Percentiles rank a stretch among this genome's conserved stretches.
Conservation (phyloP, 2,888 invertebrate genomes). For the Tenthredo notha region DNA sequence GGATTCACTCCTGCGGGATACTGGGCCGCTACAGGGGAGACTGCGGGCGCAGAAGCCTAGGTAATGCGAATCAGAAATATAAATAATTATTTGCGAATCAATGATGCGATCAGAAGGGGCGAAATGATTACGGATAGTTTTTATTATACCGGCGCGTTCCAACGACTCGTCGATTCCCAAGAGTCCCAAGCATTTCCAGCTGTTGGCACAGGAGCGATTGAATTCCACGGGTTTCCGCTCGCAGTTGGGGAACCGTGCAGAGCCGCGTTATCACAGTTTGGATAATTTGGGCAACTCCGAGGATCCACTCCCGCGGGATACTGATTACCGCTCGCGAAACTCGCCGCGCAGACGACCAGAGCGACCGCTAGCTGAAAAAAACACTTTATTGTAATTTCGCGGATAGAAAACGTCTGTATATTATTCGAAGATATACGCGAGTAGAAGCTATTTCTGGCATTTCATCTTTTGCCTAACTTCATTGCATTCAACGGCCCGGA, state of each 20-base stretch:
- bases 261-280: constrained; percentile 51
- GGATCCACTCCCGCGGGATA: constrained; percentile 54
- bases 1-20: constrained; percentile 50
- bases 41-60: not conserved
- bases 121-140: not conserved
- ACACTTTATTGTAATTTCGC: not conserved
- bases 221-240: not conserved
- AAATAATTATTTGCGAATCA: not conserved
- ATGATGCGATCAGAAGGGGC: not conserved
- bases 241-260: constrained; percentile 45
- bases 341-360: not conserved
- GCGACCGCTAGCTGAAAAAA: not conserved
- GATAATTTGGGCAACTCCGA: constrained; percentile 50
- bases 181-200: not conserved
- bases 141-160: constrained; percentile 14
- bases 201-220: not conserved
- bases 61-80: not conserved
- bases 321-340: not conserved
- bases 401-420: not conserved
- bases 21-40: constrained; percentile 20
- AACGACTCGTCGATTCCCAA: not conserved
- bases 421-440: not conserved
- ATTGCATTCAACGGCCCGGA: not conserved
- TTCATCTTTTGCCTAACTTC: not conserved
- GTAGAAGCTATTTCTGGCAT: not conserved